These are phyloP conservation scores for Rhyacichthys aspro DNA, from an alignment of 2,797 vertebrate species.

Conservation along the genomic window DNA sequence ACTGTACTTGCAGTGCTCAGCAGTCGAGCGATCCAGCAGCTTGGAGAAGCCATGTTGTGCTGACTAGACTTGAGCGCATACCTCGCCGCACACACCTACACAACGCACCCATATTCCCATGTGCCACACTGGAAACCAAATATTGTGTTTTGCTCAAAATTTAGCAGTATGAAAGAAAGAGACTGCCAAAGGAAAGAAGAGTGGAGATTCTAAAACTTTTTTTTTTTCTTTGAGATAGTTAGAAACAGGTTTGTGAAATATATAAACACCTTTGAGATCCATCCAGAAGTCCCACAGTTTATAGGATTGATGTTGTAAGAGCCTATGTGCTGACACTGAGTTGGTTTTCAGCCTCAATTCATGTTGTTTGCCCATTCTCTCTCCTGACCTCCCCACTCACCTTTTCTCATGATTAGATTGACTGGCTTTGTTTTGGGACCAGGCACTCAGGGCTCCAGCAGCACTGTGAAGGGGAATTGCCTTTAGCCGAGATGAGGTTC, in stretches of 20 bases:
- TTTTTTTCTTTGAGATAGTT: not conserved
- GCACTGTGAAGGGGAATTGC: constrained; percentile 64
- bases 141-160: constrained; percentile 10
- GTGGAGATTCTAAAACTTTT: not conserved
- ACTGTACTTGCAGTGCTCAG: constrained; percentile 74
- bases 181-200: constrained; percentile 6
- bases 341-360: constrained; percentile 25
- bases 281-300: constrained; percentile 54
- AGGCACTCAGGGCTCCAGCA: constrained; percentile 51
- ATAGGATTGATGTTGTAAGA: constrained; percentile 65
- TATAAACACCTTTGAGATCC: constrained; percentile 63
- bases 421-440: constrained; percentile 69
- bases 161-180: constrained; percentile 19
- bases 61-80: constrained; percentile 67
- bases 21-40: constrained; percentile 67
- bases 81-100: constrained; percentile 47
- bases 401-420: constrained; percentile 69
- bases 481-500: constrained; percentile 70
- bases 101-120: constrained; percentile 49
- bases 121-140: constrained; percentile 24
- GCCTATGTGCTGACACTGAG: constrained; percentile 27
- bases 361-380: constrained; percentile 12
- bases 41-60: constrained; percentile 69
- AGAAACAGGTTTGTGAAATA: constrained; percentile 12
- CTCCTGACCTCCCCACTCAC: constrained; percentile 42